Percentiles rank a stretch among this genome's conserved stretches.
These are phyloP conservation scores for Melinaea marsaeus DNA, from an alignment of 2,888 invertebrate species.

Conservation along the genomic window DNA sequence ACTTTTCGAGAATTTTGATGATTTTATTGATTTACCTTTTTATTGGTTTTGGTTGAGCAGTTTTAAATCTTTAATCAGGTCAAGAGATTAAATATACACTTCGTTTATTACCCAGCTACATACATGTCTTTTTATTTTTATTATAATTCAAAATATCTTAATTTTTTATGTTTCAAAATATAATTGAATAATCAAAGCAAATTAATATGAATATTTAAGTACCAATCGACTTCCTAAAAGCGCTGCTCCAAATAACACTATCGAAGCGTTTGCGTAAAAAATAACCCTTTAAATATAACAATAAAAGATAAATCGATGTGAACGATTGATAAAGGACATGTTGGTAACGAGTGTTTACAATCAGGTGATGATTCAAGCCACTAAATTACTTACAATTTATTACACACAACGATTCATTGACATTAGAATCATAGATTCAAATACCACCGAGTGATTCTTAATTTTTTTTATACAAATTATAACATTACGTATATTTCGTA, in stretches of 20 bases:
- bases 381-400: constrained; percentile 22
- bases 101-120: too few species aligned
- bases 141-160: too few species aligned
- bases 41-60: too few species aligned
- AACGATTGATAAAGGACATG: constrained; percentile 29
- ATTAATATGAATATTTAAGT: too few species aligned
- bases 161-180: too few species aligned
- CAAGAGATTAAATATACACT: too few species aligned
- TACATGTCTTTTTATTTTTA: too few species aligned
- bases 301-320: constrained; percentile 7
- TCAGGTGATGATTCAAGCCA: constrained; percentile 28
- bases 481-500: too few species aligned
- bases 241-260: background rate
- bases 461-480: constrained; percentile 10
- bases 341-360: constrained; percentile 26
- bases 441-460: constrained; percentile 7
- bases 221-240: too few species aligned
- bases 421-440: constrained; percentile 19
- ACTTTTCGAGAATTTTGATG: constrained; percentile 9
- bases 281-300: background rate
- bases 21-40: too few species aligned
- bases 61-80: too few species aligned
- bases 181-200: too few species aligned
- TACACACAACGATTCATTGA: constrained; percentile 24
- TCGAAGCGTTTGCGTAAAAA: background rate